Evolutionary conservation across 2,113 vertebrate genomes (phyloP), one percentile per base, ranked within the genome.

Genomic region (Periophthalmodon schlosseri): DNA sequence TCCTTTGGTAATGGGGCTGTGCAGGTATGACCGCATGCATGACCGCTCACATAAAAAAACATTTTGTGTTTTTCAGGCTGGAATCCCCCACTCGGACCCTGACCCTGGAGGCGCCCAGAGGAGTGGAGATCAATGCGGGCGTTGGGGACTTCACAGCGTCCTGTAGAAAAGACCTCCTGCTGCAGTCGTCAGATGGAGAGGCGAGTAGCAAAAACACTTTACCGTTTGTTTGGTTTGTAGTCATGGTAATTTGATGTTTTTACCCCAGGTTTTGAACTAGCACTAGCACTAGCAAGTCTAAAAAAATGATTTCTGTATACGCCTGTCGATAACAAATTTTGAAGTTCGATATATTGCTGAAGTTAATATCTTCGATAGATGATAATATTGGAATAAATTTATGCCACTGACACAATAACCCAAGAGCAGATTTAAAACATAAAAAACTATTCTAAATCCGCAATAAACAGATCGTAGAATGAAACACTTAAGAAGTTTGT

Each of bases 1-100:
- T 74, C 60, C 36, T 34, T 52, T 47, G 5, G 4, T 73, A 67
- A 70, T 61, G 34, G 10, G 67, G n/a, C 66, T 20, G 21, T 73
- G 15, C 63, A 69, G 9, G 34, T 71, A 46, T 71, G 13, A 12
- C 46, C 63, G 8, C 50, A 16, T 34, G n/a, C 52, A 34, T 75
- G 11, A 67, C 36, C 9, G 5, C 24, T 63, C 60, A 63, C 15
- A 39, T 44, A 20, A 74, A 23, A 65, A 58, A 56, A 20, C 56
- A 21, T 80, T 70, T 73, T 61, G 24, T 85, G 46, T n/a, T 86
- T 87, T 70, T 67, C 86, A 99, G 98, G 91, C 94, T 99, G 83
- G 98, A 99, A 91, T 99, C 97, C 36, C 98, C 98, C 0, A 99
- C 98, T 46, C 94, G 98, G 81, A 96, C 98, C 58, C 91, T 99